Conservation (phyloP, 2,113 vertebrate species). For the Cathartes aura region DNA sequence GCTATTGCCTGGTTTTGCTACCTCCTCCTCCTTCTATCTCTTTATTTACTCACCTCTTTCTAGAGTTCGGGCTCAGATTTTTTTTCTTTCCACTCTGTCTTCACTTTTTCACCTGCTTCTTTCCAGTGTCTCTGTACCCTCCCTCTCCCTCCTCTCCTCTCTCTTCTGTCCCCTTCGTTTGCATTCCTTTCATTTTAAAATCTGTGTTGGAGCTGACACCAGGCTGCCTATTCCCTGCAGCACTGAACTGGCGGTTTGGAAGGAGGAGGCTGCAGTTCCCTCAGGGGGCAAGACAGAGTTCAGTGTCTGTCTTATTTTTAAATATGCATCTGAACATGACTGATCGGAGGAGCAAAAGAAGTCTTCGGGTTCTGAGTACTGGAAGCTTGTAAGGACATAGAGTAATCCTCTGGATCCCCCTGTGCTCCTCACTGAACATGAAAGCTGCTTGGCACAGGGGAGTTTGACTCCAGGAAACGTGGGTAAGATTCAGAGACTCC, state of each 20-base stretch:
- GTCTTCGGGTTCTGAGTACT: neutral
- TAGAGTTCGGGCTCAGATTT: neutral
- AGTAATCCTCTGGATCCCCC: neutral
- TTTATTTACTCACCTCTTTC: neutral
- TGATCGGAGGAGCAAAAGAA: constrained; percentile 34
- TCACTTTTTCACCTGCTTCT: constrained; percentile 18
- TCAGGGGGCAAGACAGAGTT: constrained; percentile 31
- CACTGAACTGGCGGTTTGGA: neutral
- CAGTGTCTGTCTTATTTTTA: constrained; percentile 48
- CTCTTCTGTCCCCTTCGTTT: neutral
- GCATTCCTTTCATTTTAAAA: constrained; percentile 22
- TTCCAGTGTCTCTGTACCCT: neutral
- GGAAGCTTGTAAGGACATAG: neutral
- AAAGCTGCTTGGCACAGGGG: neutral
- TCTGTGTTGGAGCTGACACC: constrained; percentile 28
- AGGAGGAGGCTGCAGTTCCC: constrained; percentile 32
- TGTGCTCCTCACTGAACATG: neutral
- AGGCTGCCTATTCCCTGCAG: constrained; percentile 43
- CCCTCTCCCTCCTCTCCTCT: neutral
- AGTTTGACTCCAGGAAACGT: neutral
- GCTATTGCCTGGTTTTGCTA: neutral
- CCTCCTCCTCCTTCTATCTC: neutral
- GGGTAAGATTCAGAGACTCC: neutral
- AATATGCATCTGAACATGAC: constrained; percentile 27
- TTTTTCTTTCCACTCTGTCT: neutral